These are phyloP conservation scores for Callyntrura guangdongensis DNA, from an alignment of 2,888 invertebrate genomes.

Conservation along the genomic window DNA sequence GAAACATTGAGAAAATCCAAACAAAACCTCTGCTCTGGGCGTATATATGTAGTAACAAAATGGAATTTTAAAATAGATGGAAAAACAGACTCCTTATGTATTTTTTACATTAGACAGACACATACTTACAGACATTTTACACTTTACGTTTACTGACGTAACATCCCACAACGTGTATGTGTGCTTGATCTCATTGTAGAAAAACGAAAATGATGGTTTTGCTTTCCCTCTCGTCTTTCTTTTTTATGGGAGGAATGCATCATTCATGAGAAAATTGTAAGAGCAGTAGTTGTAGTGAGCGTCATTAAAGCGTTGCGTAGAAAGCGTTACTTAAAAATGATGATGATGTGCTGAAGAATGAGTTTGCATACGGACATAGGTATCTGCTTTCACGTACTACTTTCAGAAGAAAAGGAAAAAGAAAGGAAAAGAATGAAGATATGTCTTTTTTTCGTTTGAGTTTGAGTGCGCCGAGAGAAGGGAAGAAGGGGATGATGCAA, in stretches of 20 bases:
- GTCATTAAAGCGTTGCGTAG: background rate
- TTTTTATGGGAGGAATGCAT: slow-evolving; percentile 58
- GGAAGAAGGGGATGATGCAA: background rate
- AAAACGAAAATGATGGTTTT: background rate
- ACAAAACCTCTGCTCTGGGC: slow-evolving; percentile 19
- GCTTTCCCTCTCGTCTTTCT: slow-evolving; percentile 8
- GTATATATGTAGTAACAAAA: background rate
- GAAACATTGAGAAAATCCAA: slow-evolving; percentile 57
- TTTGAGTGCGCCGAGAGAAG: background rate
- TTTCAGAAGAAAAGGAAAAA: background rate
- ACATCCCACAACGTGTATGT: background rate
- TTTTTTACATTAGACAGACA: background rate
- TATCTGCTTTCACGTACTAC: too few species aligned
- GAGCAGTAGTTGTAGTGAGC: background rate
- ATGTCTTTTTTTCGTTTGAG: background rate
- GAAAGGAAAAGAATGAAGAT: background rate
- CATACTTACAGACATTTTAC: background rate
- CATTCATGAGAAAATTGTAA: slow-evolving; percentile 59
- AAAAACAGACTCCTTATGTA: background rate
- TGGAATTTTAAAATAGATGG: background rate
- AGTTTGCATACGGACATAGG: background rate
- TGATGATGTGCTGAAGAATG: background rate
- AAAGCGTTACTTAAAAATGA: background rate
- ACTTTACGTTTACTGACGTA: background rate
- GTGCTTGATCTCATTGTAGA: background rate